Evolutionary conservation across 2,113 vertebrate genomes (phyloP), one percentile per base, ranked within the genome.

Genomic region (Nycticryphes semicollaris): DNA sequence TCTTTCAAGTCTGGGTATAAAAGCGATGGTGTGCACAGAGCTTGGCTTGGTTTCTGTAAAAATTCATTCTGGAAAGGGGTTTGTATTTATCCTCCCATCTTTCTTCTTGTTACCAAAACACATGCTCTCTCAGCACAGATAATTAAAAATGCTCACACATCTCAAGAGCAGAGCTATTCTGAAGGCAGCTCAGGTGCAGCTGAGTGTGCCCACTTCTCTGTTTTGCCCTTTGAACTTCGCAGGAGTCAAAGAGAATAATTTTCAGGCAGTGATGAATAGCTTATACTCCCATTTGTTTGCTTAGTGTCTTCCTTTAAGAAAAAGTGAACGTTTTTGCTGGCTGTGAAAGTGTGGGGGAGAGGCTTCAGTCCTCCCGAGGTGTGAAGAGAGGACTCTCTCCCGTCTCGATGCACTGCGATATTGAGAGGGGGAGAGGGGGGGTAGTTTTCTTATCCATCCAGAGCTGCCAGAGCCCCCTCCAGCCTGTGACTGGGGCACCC

Each of bases 181-280:
- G 57, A 15, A 50, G 18, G 75, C 85, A 45, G 87, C 62, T 63
- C 78, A 43, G 74, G 67, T 64, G 84, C 87, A 63, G 79, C 67
- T 16, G 3, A 59, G 47, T 0, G 0, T 50, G 14, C 56, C 43
- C 33, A 3, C 27, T 75, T 27, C 81, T 56, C 0, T 1, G 0
- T 76, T 68, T 73, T 10, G 64, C 43, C 63, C 83, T 74, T 51
- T 76, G 79, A 47, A 59, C 57, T 54, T 30, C 62, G 2, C 1
- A 41, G 37, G 51, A 23, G 39, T 39, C 43, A 23, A 4, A 39
- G n/a, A 80, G 51, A 43, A 59, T 18, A 7, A 1, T 18, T 60
- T 57, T 25, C 14, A 54, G 69, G 1, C 16, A 2, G 62, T 1
- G 33, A 14, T 6, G 15, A 87, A 47, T 28, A 13, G 37, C 41